These are phyloP conservation scores for Pammene aurita DNA, from an alignment of 2,888 invertebrate species.

Conservation along the genomic window DNA sequence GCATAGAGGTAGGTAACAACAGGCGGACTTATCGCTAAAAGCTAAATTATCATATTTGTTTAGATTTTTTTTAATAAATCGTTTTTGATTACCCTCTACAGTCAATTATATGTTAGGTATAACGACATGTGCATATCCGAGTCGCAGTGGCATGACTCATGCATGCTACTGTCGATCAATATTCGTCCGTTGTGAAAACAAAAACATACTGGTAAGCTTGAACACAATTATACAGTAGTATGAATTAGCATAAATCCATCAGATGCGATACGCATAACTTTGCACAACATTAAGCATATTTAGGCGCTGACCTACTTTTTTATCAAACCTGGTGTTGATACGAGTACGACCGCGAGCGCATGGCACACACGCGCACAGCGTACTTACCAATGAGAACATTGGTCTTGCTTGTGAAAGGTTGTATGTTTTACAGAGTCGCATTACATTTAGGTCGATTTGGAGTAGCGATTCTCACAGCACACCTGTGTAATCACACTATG, in stretches of 20 bases:
- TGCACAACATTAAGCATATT: slow-evolving; percentile 71
- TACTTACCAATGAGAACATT: slow-evolving; percentile 23
- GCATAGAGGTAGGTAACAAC: no score
- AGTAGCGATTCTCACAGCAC: background rate
- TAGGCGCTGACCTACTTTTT: slow-evolving; percentile 74
- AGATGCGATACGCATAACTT: slow-evolving; percentile 68
- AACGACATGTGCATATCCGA: background rate
- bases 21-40: no score
- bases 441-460: slow-evolving; percentile 6
- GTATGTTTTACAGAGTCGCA: background rate
- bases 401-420: background rate
- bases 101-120: no score
- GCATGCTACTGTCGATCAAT: slow-evolving; percentile 14
- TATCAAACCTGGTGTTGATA: slow-evolving; percentile 63
- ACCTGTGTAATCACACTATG: slow-evolving; percentile 28
- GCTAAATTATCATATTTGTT: no score
- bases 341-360: slow-evolving; percentile 57
- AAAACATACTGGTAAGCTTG: slow-evolving; percentile 47
- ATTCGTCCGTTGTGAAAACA: slow-evolving; percentile 45
- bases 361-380: slow-evolving; percentile 45
- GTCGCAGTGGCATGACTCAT: background rate
- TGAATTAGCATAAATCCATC: slow-evolving; percentile 68
- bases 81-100: no score
- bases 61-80: no score
- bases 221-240: slow-evolving; percentile 51